phyloP scores from a whole-genome alignment of 30 jellyfish, hydroid and myxozoan species.

The Cassiopea xamachana region DNA sequence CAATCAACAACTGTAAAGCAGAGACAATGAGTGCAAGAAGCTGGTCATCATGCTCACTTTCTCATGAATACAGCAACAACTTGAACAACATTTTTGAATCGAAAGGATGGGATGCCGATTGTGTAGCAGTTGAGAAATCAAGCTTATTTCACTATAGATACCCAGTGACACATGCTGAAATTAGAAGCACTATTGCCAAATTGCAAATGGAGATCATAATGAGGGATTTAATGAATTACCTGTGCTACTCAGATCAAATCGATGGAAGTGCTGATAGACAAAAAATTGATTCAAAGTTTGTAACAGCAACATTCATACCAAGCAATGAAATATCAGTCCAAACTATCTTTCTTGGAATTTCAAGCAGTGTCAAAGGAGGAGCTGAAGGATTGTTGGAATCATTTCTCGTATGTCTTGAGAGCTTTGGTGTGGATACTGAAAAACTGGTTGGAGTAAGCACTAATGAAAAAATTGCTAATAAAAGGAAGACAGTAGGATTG shows the following conservation, averaged over 20 bases:
- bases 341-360: background rate
- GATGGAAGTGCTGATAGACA: constrained; percentile 66
- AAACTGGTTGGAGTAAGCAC: constrained; percentile 29
- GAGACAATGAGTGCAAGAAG: constrained; percentile 60
- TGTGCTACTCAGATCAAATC: constrained; percentile 53
- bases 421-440: constrained; percentile 16
- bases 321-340: no score
- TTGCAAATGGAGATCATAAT: background rate
- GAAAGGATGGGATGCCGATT: constrained; percentile 46
- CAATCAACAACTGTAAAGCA: constrained; percentile 40
- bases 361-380: constrained; percentile 71
- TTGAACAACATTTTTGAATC: constrained; percentile 10
- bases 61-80: constrained; percentile 56
- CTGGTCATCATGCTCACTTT: constrained; percentile 65
- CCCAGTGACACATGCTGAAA: constrained; percentile 64
- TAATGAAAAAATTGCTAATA: constrained; percentile 1
- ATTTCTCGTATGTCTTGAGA: constrained; percentile 33
- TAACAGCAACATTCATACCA: no score
- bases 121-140: constrained; percentile 14
- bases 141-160: constrained; percentile 42
- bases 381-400: constrained; percentile 39
- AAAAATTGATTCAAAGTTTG: constrained; percentile 35
- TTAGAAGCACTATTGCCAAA: background rate
- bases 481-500: constrained; percentile 34
- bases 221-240: constrained; percentile 38